Evolutionary conservation across 2,888 invertebrate genomes (phyloP), one percentile per base, ranked within the genome.

Genomic region (Linyphia triangularis): DNA sequence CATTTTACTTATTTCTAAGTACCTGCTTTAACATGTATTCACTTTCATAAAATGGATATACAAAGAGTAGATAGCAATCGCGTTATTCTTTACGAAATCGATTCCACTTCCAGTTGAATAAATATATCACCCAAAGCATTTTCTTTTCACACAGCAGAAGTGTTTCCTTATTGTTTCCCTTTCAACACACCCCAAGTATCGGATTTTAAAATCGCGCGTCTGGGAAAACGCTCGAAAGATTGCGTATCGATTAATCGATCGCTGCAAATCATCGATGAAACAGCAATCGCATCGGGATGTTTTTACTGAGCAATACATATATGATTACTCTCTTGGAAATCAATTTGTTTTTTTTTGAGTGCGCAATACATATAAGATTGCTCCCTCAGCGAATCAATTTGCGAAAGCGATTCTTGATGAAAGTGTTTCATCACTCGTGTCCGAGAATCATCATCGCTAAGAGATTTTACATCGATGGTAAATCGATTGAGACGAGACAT

Each of bases 331-430:
- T 1, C n/a, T 63, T 77, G 77, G 63, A 77, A 51, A 51, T 51
- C n/a, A n/a, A n/a, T n/a, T n/a, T n/a, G n/a, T n/a, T n/a, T n/a
- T n/a, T n/a, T 40, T 77, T 40, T 61, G n/a, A 16, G 19, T 9
- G 59, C 40, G 61, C 63, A 77, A 77, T 77, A 77, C 77, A 77
- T 77, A 77, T 63, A 63, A 63, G 77, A 77, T 77, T 77, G 26
- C 77, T 40, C 51, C 0, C n/a, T 63, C 63, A 63, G 63, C 61
- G n/a, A 51, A 77, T 77, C 77, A 77, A 77, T 77, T 77, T 77
- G 77, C 24, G 61, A 59, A 28, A 65, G 30, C 43, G 81, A 81
- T 81, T 81, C 57, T 33, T 65, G 78, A 69, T 13, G 67, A 79
- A 67, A 67, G 65, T 61, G 77, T 77, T 77, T 59, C 77, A n/a